Conservation (phyloP, 35 echinoderm and acorn worm species). For the Antedon bifida region DNA sequence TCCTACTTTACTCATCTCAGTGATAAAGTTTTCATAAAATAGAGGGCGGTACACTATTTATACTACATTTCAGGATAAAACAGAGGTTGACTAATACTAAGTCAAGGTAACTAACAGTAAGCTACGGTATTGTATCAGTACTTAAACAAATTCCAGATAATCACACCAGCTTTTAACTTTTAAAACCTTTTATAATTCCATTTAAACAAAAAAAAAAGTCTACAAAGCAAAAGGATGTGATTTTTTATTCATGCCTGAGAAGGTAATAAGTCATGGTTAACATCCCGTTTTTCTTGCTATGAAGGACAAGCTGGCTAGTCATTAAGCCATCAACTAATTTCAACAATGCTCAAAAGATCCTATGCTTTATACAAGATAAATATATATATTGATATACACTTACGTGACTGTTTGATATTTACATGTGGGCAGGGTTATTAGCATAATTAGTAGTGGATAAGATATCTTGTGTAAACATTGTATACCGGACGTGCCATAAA, state of each 20-base stretch:
- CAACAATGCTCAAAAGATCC: not conserved
- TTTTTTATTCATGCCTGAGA: not conserved
- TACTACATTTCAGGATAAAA: not conserved
- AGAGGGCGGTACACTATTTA: not conserved
- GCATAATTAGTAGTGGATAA: too few species aligned
- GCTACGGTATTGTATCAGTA: not conserved
- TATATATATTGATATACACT: too few species aligned
- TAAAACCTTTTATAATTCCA: not conserved
- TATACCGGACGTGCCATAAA: too few species aligned
- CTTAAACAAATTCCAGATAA: not conserved
- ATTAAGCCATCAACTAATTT: not conserved
- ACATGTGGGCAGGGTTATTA: too few species aligned
- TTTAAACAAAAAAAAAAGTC: not conserved
- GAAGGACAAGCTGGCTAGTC: too few species aligned
- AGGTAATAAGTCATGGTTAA: not conserved
- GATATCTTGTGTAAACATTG: too few species aligned
- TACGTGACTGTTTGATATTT: too few species aligned
- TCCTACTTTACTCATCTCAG: too few species aligned
- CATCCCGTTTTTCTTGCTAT: too few species aligned
- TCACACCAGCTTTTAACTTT: not conserved
- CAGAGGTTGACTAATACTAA: not conserved
- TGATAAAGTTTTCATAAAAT: not conserved
- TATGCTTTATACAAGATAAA: too few species aligned
- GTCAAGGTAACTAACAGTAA: not conserved
- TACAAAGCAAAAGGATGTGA: not conserved